Base-by-base conservation (phyloP, 2,797 vertebrate genomes). In the Phaenicophaeus curvirostris region DNA sequence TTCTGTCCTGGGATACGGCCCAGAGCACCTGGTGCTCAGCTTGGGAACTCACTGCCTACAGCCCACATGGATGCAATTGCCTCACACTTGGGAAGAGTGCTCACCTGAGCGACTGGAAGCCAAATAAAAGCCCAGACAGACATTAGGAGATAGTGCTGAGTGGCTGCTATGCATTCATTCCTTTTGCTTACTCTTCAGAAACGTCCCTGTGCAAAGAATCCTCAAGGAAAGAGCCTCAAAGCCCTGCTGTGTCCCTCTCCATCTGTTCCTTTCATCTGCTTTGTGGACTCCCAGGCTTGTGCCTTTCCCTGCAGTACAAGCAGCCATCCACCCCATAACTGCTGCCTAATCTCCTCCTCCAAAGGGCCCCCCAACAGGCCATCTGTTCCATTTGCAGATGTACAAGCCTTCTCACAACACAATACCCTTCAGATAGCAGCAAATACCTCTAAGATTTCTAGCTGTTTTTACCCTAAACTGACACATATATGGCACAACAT, bases 131-230 rank as follows among this genome's bases (percentile, higher is more conserved):
- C 63, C 73, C 41, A 33, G 20, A 6, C 14, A 42, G 66, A 19
- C 7, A 1, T 16, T 5, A 54, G 71, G 61, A 39, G 55, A 33
- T 9, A 6, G 48, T 3, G 11, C 50, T 10, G 33, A 50, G 7
- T 2, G 2, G 39, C 41, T 2, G 3, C 35, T 39, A 2, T 0
- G 7, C 4, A 0, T 18, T 25, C 28, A 11, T 18, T 86, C 37
- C 41, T 72, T 65, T 46, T 57, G 51, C 92, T 94, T 68, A n/a
- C n/a, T 58, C 89, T 82, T 63, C 59, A 82, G 74, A 73, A 90
- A 55, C 42, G 58, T 88, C 33, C 39, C 81, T 54, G 14, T 59
- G 83, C 68, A 74, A 79, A 87, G 79, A 59, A 85, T 78, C 27
- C 17, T 61, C 13, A 72, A 85, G 50, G 83, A 80, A 33, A 48